A percentile compares a stretch with the other conserved stretches of the same genome.
Conservation (phyloP, 2,888 invertebrate genomes). For the Amblyjoppa fuscipennis region DNA sequence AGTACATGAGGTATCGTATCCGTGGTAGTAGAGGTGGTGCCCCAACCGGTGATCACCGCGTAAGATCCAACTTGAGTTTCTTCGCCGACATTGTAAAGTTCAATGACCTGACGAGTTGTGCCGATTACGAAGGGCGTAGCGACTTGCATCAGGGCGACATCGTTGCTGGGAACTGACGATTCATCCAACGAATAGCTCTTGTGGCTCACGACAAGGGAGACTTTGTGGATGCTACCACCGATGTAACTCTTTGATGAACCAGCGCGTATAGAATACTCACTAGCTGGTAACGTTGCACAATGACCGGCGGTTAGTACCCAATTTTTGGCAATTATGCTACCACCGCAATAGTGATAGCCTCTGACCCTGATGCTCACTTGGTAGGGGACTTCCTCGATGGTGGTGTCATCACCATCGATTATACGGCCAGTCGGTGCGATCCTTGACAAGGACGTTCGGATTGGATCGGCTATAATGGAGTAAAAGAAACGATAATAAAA, state of each 20-base stretch:
- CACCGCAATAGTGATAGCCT: constrained; percentile 87
- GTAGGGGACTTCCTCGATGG: constrained; percentile 85
- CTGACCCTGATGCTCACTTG: constrained; percentile 84
- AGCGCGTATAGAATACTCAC: constrained; percentile 83
- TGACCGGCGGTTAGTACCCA: constrained; percentile 88
- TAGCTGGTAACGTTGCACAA: constrained; percentile 84
- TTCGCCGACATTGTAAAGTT: constrained; percentile 82
- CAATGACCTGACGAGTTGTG: constrained; percentile 84
- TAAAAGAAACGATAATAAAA: background rate
- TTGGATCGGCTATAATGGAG: constrained; percentile 38
- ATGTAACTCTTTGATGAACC: constrained; percentile 86
- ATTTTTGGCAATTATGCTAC: constrained; percentile 85
- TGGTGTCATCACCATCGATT: constrained; percentile 85
- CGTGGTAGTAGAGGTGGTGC: constrained; percentile 49
- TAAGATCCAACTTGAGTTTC: constrained; percentile 46
- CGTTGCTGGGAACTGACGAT: constrained; percentile 78
- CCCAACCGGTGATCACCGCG: constrained; percentile 76
- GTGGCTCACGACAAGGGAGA: constrained; percentile 85
- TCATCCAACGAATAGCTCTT: constrained; percentile 83
- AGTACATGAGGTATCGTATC: constrained; percentile 74
- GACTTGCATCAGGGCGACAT: constrained; percentile 87
- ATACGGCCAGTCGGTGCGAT: constrained; percentile 79
- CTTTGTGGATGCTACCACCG: constrained; percentile 86
- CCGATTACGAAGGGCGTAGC: constrained; percentile 85
- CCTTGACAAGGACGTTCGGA: background rate